These are phyloP conservation scores for Teleogryllus oceanicus DNA, from an alignment of 2,888 invertebrate genomes.

Conservation along the genomic window DNA sequence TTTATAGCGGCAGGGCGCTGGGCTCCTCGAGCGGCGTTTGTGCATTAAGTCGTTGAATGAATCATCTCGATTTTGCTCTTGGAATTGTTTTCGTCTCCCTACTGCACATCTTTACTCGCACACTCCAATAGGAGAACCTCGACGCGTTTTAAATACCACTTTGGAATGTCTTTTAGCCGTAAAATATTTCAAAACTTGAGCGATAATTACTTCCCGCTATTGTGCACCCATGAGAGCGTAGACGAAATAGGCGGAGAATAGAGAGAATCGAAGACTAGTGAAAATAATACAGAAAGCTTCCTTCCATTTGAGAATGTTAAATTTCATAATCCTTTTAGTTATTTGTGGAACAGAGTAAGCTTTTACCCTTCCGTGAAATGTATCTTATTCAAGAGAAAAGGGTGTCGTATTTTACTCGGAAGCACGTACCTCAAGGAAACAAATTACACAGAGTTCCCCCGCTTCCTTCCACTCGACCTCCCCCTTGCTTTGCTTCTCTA, in stretches of 20 bases:
- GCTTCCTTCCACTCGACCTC: not conserved
- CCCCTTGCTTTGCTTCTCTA: not conserved
- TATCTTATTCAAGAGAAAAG: slow-evolving; percentile 18
- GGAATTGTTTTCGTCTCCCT: too few species aligned
- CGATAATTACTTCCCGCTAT: too few species aligned
- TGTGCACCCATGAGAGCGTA: not conserved
- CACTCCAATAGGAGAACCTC: too few species aligned
- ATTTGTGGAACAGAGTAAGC: not conserved
- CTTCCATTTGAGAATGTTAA: not conserved
- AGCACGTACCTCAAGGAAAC: not conserved
- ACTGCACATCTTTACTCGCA: too few species aligned
- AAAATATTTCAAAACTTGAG: not conserved
- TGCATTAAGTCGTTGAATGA: too few species aligned
- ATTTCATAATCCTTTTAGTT: slow-evolving; percentile 8
- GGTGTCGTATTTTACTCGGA: not conserved
- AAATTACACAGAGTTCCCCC: not conserved
- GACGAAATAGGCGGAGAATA: not conserved
- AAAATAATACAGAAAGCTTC: not conserved
- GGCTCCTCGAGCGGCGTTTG: too few species aligned
- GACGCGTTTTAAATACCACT: not conserved
- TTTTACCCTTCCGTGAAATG: slow-evolving; percentile 6
- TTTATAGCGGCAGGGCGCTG: too few species aligned
- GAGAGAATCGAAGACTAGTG: not conserved
- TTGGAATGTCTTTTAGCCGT: not conserved
- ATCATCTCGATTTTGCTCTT: too few species aligned